Conservation (phyloP, 1,140 invertebrate species). For the Drosophila carrolli region DNA sequence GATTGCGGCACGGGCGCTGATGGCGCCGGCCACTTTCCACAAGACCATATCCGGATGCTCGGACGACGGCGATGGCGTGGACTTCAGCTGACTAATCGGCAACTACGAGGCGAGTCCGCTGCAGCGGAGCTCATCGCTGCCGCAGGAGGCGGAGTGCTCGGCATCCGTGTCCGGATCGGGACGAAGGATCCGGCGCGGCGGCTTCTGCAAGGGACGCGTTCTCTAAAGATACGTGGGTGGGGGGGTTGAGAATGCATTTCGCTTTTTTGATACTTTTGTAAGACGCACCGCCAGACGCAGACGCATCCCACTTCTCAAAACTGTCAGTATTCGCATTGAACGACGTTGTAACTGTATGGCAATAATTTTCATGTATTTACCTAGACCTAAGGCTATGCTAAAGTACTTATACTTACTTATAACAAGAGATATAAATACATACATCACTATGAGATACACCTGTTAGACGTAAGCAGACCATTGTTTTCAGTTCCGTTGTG, state of each 20-base stretch:
- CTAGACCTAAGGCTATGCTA: conserved; percentile 60
- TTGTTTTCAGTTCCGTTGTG: conserved; percentile 43
- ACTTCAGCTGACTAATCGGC: conserved; percentile 82
- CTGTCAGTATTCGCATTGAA: conserved; percentile 79
- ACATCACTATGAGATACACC: conserved; percentile 32
- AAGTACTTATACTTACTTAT: conserved; percentile 22
- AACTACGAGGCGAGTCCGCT: conserved; percentile 65
- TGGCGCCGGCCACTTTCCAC: conserved; percentile 83
- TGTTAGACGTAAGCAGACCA: conserved; percentile 40
- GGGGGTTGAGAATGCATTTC: conserved; percentile 51
- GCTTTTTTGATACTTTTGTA: conserved; percentile 74
- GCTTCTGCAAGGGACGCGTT: conserved; percentile 77
- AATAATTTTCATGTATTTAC: conserved; percentile 83
- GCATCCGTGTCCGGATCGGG: conserved; percentile 53
- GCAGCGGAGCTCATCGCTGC: conserved; percentile 67
- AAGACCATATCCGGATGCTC: conserved; percentile 83
- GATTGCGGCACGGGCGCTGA: conserved; percentile 77
- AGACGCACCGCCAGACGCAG: conserved; percentile 31
- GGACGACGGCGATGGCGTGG: conserved; percentile 76
- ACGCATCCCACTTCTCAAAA: conserved; percentile 34
- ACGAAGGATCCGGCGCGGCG: conserved; percentile 62
- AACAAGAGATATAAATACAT: conserved; percentile 21
- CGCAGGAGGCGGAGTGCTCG: conserved; percentile 48
- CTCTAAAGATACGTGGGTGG: conserved; percentile 32
- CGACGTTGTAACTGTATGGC: conserved; percentile 82